phyloP scores from a whole-genome alignment of 2,888 invertebrate genomes.

The Serripes groenlandicus region DNA sequence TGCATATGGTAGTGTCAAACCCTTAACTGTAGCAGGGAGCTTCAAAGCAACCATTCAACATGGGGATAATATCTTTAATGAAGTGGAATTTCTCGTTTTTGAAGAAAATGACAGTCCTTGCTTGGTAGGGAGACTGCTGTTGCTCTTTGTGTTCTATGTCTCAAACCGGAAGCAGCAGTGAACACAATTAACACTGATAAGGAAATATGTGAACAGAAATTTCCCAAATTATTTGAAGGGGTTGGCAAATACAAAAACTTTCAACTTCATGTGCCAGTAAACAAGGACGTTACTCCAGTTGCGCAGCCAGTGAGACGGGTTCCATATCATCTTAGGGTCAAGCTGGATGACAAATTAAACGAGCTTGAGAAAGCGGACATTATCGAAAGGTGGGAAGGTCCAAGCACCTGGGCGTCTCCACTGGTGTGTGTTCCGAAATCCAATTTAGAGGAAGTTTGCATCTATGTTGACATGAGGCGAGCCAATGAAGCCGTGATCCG shows the following conservation, averaged over 20 bases:
- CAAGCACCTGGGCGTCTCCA: background rate
- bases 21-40: slow-evolving; percentile 21
- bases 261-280: background rate
- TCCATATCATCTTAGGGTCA: slow-evolving; percentile 5
- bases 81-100: slow-evolving; percentile 21
- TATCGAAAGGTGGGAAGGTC: slow-evolving; percentile 32
- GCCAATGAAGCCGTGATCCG: background rate
- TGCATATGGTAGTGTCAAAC: slow-evolving; percentile 27
- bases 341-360: slow-evolving; percentile 23
- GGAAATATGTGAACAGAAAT: too few relatives aligned
- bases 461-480: slow-evolving; percentile 6
- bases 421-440: slow-evolving; percentile 5
- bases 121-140: slow-evolving; percentile 15
- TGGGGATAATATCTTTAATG: background rate
- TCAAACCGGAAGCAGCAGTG: too few relatives aligned
- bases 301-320: slow-evolving; percentile 5
- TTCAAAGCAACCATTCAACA: background rate
- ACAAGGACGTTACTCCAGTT: background rate
- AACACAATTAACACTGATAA: too few relatives aligned
- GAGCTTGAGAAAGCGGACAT: slow-evolving; percentile 36
- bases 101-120: slow-evolving; percentile 12
- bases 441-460: background rate
- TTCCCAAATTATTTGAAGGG: slow-evolving; percentile 19
- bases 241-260: slow-evolving; percentile 25
- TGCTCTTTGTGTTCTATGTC: slow-evolving; percentile 15